phyloP scores from a whole-genome alignment of 2,888 invertebrate genomes.

The Epinotia brunnichana region DNA sequence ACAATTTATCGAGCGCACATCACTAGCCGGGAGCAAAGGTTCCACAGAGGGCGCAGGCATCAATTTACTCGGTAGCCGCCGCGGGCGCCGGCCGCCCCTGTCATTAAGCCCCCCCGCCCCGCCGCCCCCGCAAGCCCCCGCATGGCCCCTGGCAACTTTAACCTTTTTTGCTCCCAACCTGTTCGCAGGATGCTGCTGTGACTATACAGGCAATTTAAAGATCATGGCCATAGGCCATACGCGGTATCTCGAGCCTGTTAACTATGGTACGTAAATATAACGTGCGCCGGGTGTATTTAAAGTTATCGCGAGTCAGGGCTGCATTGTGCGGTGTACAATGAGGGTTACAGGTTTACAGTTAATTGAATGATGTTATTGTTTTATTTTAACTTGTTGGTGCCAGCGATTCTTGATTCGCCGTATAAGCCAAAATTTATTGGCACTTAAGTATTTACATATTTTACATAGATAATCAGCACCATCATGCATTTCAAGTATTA shows the following conservation, averaged over 20 bases:
- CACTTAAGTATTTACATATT: not conserved
- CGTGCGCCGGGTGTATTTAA: constrained; percentile 61
- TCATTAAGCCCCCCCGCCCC: constrained; percentile 70
- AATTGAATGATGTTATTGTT: constrained; percentile 32
- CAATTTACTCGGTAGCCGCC: constrained; percentile 83
- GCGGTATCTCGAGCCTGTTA: constrained; percentile 72
- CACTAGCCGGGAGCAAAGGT: constrained; percentile 83
- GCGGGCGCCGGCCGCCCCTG: constrained; percentile 82
- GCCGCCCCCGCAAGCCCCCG: constrained; percentile 48
- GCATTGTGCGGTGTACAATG: constrained; percentile 42
- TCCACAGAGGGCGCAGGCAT: constrained; percentile 79
- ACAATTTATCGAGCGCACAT: constrained; percentile 77
- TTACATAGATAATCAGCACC: not conserved
- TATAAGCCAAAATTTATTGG: not conserved
- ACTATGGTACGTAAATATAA: constrained; percentile 68
- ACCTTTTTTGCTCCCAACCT: constrained; percentile 84
- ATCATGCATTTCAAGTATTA: not conserved
- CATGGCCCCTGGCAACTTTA: constrained; percentile 68
- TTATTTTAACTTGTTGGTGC: constrained; percentile 2
- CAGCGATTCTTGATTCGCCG: not conserved
- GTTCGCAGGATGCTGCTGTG: constrained; percentile 78
- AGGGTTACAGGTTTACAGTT: constrained; percentile 6
- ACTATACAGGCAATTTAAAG: constrained; percentile 72
- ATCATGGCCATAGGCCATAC: constrained; percentile 81
- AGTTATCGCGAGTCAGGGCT: constrained; percentile 53